Evolutionary conservation across 2,113 vertebrate genomes (phyloP).

Genomic region (Psettodes erumei): DNA sequence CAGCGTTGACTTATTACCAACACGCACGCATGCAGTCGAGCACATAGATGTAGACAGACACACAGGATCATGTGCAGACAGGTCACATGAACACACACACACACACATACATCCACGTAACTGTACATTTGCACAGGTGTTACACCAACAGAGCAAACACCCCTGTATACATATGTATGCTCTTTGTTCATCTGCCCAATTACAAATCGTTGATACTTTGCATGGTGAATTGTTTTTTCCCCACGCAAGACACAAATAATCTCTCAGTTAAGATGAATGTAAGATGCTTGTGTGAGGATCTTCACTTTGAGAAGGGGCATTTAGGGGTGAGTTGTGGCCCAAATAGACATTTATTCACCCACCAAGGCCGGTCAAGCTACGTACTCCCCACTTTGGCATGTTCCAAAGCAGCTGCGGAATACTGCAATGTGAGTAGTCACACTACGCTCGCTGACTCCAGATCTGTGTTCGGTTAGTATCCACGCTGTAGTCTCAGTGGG

Average conservation of each 20-base stretch:
- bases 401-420: conserved; percentile 1
- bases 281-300: background rate
- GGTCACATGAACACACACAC: conserved; percentile 42
- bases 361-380: too few relatives aligned
- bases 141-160: conserved; percentile 10
- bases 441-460: conserved; percentile 1
- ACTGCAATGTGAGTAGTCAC: background rate
- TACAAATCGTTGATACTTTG: conserved; percentile 6
- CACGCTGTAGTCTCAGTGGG: conserved; percentile 3
- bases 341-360: background rate
- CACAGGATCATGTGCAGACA: conserved; percentile 29
- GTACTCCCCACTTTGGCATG: background rate
- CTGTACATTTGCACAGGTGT: conserved; percentile 7
- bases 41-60: conserved; percentile 8
- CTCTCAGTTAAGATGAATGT: background rate
- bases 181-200: background rate
- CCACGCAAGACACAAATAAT: background rate
- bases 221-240: conserved; percentile 14
- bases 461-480: conserved; percentile 44
- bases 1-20: conserved; percentile 38
- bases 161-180: background rate
- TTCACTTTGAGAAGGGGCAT: background rate
- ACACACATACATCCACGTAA: background rate
- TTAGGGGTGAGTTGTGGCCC: background rate
- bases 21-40: background rate